Base-by-base conservation (phyloP, 1,140 invertebrate genomes). In the Trissolcus basalis region DNA sequence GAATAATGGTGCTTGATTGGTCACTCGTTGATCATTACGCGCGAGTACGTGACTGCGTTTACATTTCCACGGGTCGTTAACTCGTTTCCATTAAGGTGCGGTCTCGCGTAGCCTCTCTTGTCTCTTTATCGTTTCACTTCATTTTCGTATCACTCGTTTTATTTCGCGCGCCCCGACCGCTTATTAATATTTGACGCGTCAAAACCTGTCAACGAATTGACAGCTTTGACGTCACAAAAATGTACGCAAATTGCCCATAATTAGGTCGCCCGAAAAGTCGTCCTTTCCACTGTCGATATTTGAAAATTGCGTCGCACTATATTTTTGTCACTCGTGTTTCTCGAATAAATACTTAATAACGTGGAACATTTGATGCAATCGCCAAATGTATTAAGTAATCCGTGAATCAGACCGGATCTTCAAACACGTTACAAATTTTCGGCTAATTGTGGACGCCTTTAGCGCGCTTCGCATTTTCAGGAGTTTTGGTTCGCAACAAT, bases 71-170 rank as follows among this genome's bases (percentile, higher is more conserved):
- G 83, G 83, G 78, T 85, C 85, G 80, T 85, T 85, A 85, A 83
- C 81, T 85, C 77, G 83, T 85, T 85, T 85, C 80, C 80, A 85
- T 86, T 85, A 86, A 84, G 81, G 83, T 78, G 83, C 82, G 81
- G 83, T 72, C 64, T 79, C 49, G 44, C 81, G 82, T 80, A 79
- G 83, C 67, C 59, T 65, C 51, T 73, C 69, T 79, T 72, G 64
- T 77, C 73, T 81, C 60, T 72, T 70, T 74, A 33, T 80, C 72
- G 54, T 72, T 51, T 77, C 68, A 65, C 60, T 64, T 71, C 71
- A 43, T 65, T 73, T 78, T 78, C 50, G 14, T 74, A 64, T 60
- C 54, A 32, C 74, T 73, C 60, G 60, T 19, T 32, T 11, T 11
- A 65, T 61, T 65, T 65, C 55, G 68, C 72, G 51, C 64, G 16